These are phyloP conservation scores for Leptinotarsa tumamoca DNA, from an alignment of 2,888 invertebrate genomes.

Conservation along the genomic window DNA sequence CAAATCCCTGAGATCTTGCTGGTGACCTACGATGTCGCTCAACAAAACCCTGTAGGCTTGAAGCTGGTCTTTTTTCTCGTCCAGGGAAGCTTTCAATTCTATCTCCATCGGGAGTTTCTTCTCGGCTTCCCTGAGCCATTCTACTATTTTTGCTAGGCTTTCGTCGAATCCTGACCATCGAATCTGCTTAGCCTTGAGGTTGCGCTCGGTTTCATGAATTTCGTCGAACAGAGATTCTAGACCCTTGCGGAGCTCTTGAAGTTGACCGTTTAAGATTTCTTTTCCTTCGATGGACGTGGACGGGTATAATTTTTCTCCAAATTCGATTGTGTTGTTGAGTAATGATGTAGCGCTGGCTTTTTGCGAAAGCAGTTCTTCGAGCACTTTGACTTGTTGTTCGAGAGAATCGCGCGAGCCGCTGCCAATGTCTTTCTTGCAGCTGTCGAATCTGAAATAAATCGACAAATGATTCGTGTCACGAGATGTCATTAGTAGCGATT, in stretches of 20 bases:
- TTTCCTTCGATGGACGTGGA: constrained; percentile 89
- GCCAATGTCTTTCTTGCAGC: constrained; percentile 74
- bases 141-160: constrained; percentile 80
- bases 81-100: constrained; percentile 85
- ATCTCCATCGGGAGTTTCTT: constrained; percentile 82
- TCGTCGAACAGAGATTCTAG: constrained; percentile 86
- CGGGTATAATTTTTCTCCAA: constrained; percentile 88
- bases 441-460: constrained; percentile 71
- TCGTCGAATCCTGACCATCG: constrained; percentile 94
- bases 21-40: constrained; percentile 86
- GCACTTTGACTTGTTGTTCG: constrained; percentile 75
- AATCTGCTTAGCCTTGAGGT: constrained; percentile 84
- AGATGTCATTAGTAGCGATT: no score
- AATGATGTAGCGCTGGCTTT: constrained; percentile 80
- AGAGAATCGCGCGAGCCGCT: constrained; percentile 77
- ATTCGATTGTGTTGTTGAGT: constrained; percentile 86
- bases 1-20: constrained; percentile 86
- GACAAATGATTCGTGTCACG: not conserved
- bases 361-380: constrained; percentile 81
- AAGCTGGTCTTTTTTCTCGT: constrained; percentile 91
- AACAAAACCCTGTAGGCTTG: constrained; percentile 85
- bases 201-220: constrained; percentile 81
- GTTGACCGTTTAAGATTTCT: constrained; percentile 84
- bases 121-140: constrained; percentile 84
- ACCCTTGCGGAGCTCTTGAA: constrained; percentile 86